Base-by-base conservation (phyloP, 2,888 invertebrate species). In the Malthinus seriepunctatus region DNA sequence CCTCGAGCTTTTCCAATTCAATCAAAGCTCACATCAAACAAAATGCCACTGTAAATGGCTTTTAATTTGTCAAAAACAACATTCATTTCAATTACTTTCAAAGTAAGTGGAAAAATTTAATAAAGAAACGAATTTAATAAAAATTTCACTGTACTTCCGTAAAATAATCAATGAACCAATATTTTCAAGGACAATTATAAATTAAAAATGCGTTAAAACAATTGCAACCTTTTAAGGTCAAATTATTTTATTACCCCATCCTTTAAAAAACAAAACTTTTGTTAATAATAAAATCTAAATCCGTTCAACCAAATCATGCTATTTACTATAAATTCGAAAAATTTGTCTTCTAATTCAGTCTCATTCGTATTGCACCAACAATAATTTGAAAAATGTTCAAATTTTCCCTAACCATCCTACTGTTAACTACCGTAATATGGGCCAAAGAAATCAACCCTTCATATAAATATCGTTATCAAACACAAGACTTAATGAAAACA, bases 401-500 rank as follows among this genome's bases (percentile, higher is more conserved):
- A 45, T 37, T 56, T 15, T 34, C 64, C 6, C 46, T 52, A 14
- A 15, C 23, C 9, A 39, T 64, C 8, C 45, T 63, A 38, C 34
- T 55, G 8, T 38, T 53, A 7, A 64, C 50, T 32, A 47, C 48
- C 32, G 58, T 51, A 14, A 59, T 44, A 15, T 53, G 32, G 39
- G 15, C 9, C n/a, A 10, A 42, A 42, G 23, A 23, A 3, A 55
- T 60, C 31, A 68, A 70, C 53, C 76, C 77, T 1, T n/a, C 72
- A 15, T 76, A 74, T 67, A 71, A 76, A 54, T 77, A 77, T 63
- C 71, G 74, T 2, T 77, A 76, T 63, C 69, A 76, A 69, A 73
- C 74, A 3, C 76, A 76, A 66, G 78, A 79, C 65, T 65, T 76
- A 35, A 72, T 79, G 74, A 73, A 79, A 53, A 72, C 76, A 0